phyloP scores from a whole-genome alignment of 2,797 vertebrate species.

The Lepidocolaptes lacrymiger region DNA sequence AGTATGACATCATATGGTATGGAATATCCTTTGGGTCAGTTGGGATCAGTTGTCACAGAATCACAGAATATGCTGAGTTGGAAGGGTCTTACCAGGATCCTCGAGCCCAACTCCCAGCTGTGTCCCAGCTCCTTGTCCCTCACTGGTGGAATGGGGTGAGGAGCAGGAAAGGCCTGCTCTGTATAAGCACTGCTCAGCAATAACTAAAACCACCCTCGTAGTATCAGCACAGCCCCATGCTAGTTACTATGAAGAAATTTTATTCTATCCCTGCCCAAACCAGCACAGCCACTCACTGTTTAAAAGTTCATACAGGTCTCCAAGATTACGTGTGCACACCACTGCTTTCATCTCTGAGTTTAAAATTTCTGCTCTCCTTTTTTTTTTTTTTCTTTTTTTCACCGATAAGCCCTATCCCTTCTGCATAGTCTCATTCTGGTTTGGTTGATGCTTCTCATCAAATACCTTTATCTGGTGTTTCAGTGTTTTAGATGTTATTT shows the following conservation, averaged over 20 bases:
- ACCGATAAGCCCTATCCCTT: not conserved
- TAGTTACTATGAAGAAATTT: not conserved
- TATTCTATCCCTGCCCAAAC: not conserved
- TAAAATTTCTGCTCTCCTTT: not conserved
- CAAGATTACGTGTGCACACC: not conserved
- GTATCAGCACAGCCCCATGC: not conserved
- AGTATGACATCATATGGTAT: no score
- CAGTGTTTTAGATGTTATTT: conserved; percentile 30
- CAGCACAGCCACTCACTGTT: not conserved
- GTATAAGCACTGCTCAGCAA: not conserved
- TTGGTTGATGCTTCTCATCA: conserved; percentile 15
- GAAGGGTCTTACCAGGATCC: not conserved
- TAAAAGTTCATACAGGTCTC: not conserved
- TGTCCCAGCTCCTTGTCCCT: not conserved
- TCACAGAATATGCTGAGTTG: not conserved
- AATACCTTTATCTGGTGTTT: not conserved
- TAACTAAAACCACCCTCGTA: not conserved
- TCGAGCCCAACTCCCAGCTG: not conserved
- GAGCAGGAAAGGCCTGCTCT: not conserved
- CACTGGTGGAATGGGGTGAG: not conserved
- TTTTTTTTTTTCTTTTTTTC: not conserved
- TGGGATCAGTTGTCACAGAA: not conserved
- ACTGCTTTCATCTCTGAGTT: not conserved
- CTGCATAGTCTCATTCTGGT: not conserved
- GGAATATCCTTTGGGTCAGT: not conserved